Evolutionary conservation across 2,113 vertebrate species (phyloP), one percentile per base, ranked within the genome.

Genomic region (Dipodomys ordii): DNA sequence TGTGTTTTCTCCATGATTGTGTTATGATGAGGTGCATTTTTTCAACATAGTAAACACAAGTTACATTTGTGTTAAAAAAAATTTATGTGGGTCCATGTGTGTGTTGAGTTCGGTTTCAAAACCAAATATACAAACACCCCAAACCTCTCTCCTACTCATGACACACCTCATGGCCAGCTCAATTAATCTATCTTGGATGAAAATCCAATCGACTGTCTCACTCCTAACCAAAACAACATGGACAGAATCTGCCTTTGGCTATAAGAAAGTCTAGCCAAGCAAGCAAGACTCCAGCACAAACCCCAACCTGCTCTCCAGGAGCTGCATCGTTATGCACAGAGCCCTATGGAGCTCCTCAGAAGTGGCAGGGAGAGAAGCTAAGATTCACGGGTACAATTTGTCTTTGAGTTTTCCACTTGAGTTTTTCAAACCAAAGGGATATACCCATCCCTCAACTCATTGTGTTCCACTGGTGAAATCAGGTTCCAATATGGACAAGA

Each of bases 11-110:
- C 28, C 8, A 15, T 23, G 25, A 20, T 11, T 35, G 16, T 9
- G 2, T 18, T 49, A n/a, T 0, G 20, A 27, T 39, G n/a, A 12
- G 15, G 4, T 46, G 12, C 11, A 3, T 20, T 28, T 10, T 0
- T 6, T 44, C 67, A 19, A 28, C 3, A 1, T 19, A 35, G 28
- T 49, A 35, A 76, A 57, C 27, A 15, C 11, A 4, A 5, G 22
- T 72, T 79, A 6, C 60, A 78, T 85, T 65, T 65, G 4, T 30
- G 35, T 62, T 82, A 11, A 46, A 74, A 39, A 39, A 93, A 71
- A 32, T 6, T 30, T 35, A 2, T 44, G 9, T 64, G 27, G 65
- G n/a, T 74, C 53, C 53, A 10, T 25, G 12, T 73, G 12, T 22
- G 32, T 28, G 10, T 77, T 80, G 35, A 35, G 27, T 46, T 76